Evolutionary conservation across 1,140 invertebrate genomes (phyloP).

Genomic region (Drosophila triauraria): DNA sequence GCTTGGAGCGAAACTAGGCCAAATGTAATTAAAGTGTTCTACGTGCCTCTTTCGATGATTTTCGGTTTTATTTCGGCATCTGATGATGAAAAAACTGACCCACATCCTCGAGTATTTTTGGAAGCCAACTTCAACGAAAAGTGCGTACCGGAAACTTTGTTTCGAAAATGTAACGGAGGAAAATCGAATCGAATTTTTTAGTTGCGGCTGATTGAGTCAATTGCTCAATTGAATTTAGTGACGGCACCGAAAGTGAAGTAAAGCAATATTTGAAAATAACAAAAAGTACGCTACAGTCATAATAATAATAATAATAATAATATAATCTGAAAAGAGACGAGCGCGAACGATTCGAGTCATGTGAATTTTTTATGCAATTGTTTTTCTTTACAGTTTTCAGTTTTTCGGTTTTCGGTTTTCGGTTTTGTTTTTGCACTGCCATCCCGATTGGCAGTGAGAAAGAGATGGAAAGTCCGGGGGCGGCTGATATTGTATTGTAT

Average conservation of each 20-base stretch:
- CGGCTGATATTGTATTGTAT: slow-evolving; percentile 68
- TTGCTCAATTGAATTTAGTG: slow-evolving; percentile 67
- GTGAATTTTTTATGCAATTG: slow-evolving; percentile 83
- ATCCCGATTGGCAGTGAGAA: neutral
- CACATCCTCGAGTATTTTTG: slow-evolving; percentile 29
- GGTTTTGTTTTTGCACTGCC: slow-evolving; percentile 58
- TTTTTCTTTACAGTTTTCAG: slow-evolving; percentile 63
- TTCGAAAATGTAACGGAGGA: slow-evolving; percentile 22
- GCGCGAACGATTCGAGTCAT: slow-evolving; percentile 58
- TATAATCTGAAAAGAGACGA: slow-evolving; percentile 65
- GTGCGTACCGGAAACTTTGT: slow-evolving; percentile 35
- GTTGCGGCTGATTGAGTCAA: slow-evolving; percentile 57
- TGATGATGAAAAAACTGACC: slow-evolving; percentile 39
- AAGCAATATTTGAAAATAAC: slow-evolving; percentile 37
- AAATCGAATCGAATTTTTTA: slow-evolving; percentile 30
- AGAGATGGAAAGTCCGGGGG: slow-evolving; percentile 6
- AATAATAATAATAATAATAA: slow-evolving; percentile 72
- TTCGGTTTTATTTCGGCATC: slow-evolving; percentile 25
- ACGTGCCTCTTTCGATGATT: slow-evolving; percentile 61
- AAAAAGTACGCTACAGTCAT: slow-evolving; percentile 36
- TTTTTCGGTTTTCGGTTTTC: slow-evolving; percentile 45
- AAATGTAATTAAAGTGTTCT: slow-evolving; percentile 80
- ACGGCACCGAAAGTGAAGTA: slow-evolving; percentile 45
- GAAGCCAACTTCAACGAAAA: slow-evolving; percentile 23
- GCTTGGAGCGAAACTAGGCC: slow-evolving; percentile 60